Base-by-base conservation (phyloP, 2,888 invertebrate species). In the Rhodophaea formosa region DNA sequence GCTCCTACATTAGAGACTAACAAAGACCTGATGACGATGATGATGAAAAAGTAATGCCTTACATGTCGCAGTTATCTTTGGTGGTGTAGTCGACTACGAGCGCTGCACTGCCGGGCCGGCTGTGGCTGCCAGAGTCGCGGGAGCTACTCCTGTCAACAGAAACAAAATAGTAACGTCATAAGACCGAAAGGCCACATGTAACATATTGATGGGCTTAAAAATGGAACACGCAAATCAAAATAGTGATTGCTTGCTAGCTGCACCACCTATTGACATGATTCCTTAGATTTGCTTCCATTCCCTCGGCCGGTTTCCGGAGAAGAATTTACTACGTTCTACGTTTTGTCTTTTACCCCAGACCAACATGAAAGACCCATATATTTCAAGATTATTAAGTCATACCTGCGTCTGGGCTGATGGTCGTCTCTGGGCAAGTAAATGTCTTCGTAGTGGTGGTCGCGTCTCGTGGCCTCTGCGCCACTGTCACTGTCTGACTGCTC, bases 401-500 rank as follows among this genome's bases (percentile, higher is more conserved):
- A 87, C 88, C 89, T 86, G 67, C 81, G 69, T 57, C 89, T 73
- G 63, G 78, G 80, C 61, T 81, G 83, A 54, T 74, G 79, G 29
- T 88, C 94, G 52, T 95, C 94, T 56, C 94, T 91, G 54, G 95
- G 93, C 80, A 95, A 79, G 76, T 96, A 96, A 61, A 96, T 96
- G 72, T 96, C 96, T 81, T 96, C 96, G 79, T 96, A 96, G 75
- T 96, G 96, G 71, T 96, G 95, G 62, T 89, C 88, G 1, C 88
- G 80, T 0, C 88, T 73, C 2, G 81, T 75, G 1, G 86, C 88
- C 53, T 87, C 89, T 0, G 87, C 88, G 7, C 88, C 90, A 59
- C 88, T 89, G 74, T 89, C 91, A 55, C 88, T 88, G 67, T 90
- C 89, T 0, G 89, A 87, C 42, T 84, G 80, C 65, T 87, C 89